Evolutionary conservation across 2,888 invertebrate species (phyloP).

Genomic region (Spialia ferax): DNA sequence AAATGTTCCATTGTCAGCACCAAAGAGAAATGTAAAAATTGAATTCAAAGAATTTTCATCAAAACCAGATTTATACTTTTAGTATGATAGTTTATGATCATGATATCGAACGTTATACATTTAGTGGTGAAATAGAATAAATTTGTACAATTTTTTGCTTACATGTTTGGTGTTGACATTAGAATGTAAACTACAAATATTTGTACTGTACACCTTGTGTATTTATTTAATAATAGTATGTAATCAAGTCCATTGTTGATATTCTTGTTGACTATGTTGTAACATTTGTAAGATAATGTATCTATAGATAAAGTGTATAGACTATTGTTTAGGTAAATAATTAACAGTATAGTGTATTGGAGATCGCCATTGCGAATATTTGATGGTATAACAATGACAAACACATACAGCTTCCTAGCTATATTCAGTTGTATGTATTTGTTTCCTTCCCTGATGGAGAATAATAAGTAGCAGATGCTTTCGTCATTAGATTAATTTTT

Average conservation of each 20-base stretch:
- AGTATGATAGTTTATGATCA: background rate
- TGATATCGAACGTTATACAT: too few relatives aligned
- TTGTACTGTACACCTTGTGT: constrained; percentile 50
- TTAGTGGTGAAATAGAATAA: background rate
- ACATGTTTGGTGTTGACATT: constrained; percentile 30
- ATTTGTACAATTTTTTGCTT: constrained; percentile 21
- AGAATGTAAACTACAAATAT: constrained; percentile 31
- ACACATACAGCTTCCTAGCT: constrained; percentile 14
- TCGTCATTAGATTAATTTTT: background rate
- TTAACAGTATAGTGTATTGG: constrained; percentile 9
- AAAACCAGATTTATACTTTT: background rate
- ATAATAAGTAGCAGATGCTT: background rate
- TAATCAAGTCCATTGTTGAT: constrained; percentile 85
- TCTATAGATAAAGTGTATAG: constrained; percentile 44
- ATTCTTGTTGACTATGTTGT: constrained; percentile 86
- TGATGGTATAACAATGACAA: background rate
- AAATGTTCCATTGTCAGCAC: constrained; percentile 11
- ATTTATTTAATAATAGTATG: constrained; percentile 77
- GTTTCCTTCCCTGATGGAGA: background rate
- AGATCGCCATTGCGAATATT: constrained; percentile 7
- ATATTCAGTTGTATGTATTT: background rate
- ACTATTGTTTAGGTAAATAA: constrained; percentile 41
- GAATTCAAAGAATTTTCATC: too few relatives aligned
- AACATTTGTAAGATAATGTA: constrained; percentile 57
- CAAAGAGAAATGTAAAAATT: background rate